Evolutionary conservation across 2,797 vertebrate species (phyloP), one percentile per base, ranked within the genome.

Genomic region (Tadarida brasiliensis): DNA sequence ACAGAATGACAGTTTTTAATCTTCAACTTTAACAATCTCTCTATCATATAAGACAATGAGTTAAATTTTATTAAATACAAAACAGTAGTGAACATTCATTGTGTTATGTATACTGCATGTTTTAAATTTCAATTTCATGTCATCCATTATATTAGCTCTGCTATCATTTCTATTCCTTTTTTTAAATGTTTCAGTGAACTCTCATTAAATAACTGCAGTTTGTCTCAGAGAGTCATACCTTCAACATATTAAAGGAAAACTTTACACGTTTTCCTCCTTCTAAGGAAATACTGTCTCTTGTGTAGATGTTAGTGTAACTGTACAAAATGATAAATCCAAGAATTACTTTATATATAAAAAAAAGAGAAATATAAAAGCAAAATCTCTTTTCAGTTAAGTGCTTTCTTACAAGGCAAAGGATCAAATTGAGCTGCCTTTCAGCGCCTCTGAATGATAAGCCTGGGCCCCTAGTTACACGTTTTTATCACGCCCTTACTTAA

Each of bases 341-440:
- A 24, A 20, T 87, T 77, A 47, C 39, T 80, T 89, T 16, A 77
- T 26, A 73, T 16, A 77, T 26, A 73, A 73, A 88, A 49, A 39
- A 97, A n/a, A 78, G 33, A 51, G 80, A 70, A 77, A 82, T 15
- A 87, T 63, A 78, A 68, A 80, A 95, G 14, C 7, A 95, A 94
- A 65, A 51, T 49, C 76, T 97, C 91, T 56, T 9, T 96, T 87
- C 89, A 96, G 51, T 87, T 94, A 80, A 81, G 33, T 51, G 93
- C 68, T 82, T 95, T 71, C 96, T 19, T 85, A 85, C 80, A 93
- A 95, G 84, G 87, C 12, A 0, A 97, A 96, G 97, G 67, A 97
- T 96, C 67, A 96, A 97, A 97, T 35, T 97, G 89, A 97, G 94
- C 97, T 97, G 76, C 92, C 98, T 98, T 98, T 98, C 98, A 98